These are phyloP conservation scores for Phyto melanocephala DNA, from an alignment of 2,888 invertebrate genomes.

Conservation along the genomic window DNA sequence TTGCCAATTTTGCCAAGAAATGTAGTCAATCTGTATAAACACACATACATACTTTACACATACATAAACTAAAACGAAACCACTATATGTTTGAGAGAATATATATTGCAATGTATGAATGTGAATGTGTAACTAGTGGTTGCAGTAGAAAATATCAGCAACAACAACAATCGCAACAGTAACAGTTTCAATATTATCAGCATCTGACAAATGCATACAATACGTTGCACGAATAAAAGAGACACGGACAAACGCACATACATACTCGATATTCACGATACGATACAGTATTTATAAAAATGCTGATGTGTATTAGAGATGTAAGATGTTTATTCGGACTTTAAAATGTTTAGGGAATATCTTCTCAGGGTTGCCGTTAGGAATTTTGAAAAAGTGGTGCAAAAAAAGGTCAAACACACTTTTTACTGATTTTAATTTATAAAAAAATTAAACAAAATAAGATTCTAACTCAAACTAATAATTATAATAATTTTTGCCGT, in stretches of 20 bases:
- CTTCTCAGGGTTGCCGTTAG: too few species aligned
- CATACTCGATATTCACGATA: too few species aligned
- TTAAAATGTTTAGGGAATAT: too few species aligned
- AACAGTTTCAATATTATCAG: constrained; percentile 59
- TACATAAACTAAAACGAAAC: constrained; percentile 23
- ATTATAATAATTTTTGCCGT: too few species aligned
- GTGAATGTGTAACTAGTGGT: constrained; percentile 12
- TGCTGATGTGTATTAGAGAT: too few species aligned
- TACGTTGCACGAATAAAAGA: constrained; percentile 15
- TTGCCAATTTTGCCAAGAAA: constrained; percentile 64
- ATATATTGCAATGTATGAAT: neutral
- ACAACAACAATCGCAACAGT: constrained; percentile 9
- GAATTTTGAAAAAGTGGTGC: too few species aligned
- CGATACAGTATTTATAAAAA: too few species aligned
- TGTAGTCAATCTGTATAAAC: constrained; percentile 49
- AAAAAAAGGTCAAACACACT: too few species aligned
- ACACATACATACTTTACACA: neutral
- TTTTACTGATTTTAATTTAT: too few species aligned
- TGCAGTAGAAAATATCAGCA: constrained; percentile 32
- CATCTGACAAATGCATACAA: constrained; percentile 61
- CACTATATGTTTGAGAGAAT: neutral
- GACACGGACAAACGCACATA: neutral
- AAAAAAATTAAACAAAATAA: too few species aligned
- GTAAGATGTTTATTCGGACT: too few species aligned
- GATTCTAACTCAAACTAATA: too few species aligned